Evolutionary conservation across 2,888 invertebrate genomes (phyloP).

Genomic region (Tenthredo scrophulariae): DNA sequence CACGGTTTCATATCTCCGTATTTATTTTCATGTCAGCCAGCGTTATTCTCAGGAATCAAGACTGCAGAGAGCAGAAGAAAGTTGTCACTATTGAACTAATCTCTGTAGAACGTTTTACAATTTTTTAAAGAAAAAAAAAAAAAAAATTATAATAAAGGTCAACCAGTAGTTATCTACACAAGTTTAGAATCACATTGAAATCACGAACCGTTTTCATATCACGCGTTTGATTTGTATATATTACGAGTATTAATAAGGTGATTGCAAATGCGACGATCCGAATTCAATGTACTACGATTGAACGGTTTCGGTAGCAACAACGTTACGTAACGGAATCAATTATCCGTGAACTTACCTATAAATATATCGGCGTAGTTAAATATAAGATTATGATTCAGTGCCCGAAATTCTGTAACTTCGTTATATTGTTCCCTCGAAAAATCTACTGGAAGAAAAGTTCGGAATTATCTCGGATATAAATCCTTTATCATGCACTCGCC

Average conservation of each 20-base stretch:
- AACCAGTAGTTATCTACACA: not conserved
- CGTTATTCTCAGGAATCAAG: not conserved
- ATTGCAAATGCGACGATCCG: conserved; percentile 22
- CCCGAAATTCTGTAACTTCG: not conserved
- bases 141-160: too few relatives aligned
- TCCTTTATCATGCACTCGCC: not conserved
- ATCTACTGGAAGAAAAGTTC: not conserved
- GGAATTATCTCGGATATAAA: not conserved
- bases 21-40: not conserved
- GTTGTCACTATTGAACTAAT: not conserved
- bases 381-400: not conserved
- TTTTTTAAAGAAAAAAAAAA: not conserved
- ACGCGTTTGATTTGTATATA: not conserved
- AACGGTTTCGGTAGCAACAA: not conserved
- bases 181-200: not conserved
- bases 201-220: not conserved
- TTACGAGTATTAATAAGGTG: conserved; percentile 7
- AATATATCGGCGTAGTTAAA: not conserved
- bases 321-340: not conserved
- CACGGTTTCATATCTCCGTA: not conserved
- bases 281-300: conserved; percentile 3
- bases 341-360: not conserved
- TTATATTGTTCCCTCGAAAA: not conserved
- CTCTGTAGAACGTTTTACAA: not conserved
- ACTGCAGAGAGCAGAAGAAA: not conserved